phyloP scores from a whole-genome alignment of 1,140 invertebrate species.

The Drosophila lacertosa region DNA sequence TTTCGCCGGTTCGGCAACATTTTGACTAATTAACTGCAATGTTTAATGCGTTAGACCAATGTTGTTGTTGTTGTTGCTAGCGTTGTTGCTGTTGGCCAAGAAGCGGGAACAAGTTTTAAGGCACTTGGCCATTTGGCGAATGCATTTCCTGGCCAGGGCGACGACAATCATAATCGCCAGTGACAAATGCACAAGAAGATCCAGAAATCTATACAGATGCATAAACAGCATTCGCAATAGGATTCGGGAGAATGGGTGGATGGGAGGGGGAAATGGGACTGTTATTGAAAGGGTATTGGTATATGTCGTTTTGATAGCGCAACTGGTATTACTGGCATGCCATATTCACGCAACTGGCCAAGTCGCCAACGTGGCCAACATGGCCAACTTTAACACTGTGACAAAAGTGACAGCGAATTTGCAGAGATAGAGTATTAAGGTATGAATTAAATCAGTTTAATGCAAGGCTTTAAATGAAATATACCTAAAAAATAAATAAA shows the following conservation, averaged over 20 bases:
- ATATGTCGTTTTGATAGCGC: constrained; percentile 7
- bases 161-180: constrained; percentile 76
- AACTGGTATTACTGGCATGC: constrained; percentile 42
- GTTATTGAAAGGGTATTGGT: constrained; percentile 34
- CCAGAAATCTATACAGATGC: constrained; percentile 20
- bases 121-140: constrained; percentile 31
- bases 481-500: no score
- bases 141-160: constrained; percentile 71
- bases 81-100: constrained; percentile 25
- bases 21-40: constrained; percentile 81
- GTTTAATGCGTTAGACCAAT: constrained; percentile 60
- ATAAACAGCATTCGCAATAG: neutral
- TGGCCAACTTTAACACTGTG: neutral
- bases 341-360: constrained; percentile 29
- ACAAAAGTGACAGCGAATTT: no score
- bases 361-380: constrained; percentile 11
- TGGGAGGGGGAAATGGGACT: neutral
- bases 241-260: neutral
- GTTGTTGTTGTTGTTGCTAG: constrained; percentile 27
- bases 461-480: no score
- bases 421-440: no score
- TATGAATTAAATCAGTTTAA: no score
- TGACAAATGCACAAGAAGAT: constrained; percentile 64
- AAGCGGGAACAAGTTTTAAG: constrained; percentile 23
- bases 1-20: constrained; percentile 70